Evolutionary conservation across 1,140 invertebrate genomes (phyloP).

Genomic region (Drosophila pachea): DNA sequence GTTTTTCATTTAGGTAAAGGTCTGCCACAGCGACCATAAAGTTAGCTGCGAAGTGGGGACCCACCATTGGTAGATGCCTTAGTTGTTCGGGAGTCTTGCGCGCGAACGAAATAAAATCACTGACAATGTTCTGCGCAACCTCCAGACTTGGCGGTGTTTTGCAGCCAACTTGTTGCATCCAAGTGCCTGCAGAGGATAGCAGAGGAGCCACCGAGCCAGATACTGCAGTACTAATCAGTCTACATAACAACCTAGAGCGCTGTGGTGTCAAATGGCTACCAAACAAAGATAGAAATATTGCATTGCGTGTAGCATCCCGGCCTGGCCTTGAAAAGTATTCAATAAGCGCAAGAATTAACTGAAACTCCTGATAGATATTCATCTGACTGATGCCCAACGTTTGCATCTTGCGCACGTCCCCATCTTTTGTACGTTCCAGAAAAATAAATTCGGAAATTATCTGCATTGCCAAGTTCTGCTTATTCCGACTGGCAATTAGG

Average conservation of each 20-base stretch:
- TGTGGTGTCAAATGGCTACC: constrained; percentile 84
- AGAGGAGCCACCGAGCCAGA: constrained; percentile 86
- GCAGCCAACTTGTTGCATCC: constrained; percentile 90
- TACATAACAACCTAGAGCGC: constrained; percentile 86
- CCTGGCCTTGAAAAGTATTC: constrained; percentile 86
- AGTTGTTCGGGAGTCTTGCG: constrained; percentile 84
- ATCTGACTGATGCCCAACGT: constrained; percentile 80
- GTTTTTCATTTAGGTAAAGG: constrained; percentile 82
- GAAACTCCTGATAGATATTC: constrained; percentile 85
- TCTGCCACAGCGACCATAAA: constrained; percentile 90
- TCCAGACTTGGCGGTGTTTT: constrained; percentile 85
- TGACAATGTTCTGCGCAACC: constrained; percentile 86
- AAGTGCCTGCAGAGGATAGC: constrained; percentile 88
- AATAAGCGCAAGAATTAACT: constrained; percentile 86
- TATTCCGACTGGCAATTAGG: constrained; percentile 63
- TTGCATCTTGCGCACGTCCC: constrained; percentile 58
- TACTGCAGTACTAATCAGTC: constrained; percentile 88
- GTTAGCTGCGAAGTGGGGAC: constrained; percentile 87
- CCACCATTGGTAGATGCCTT: constrained; percentile 84
- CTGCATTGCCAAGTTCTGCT: constrained; percentile 83
- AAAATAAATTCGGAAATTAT: constrained; percentile 91
- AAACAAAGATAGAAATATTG: constrained; percentile 89
- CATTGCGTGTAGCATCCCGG: constrained; percentile 87
- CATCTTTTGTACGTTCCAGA: constrained; percentile 82
- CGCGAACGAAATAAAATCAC: constrained; percentile 88